Evolutionary conservation across 2,888 invertebrate genomes (phyloP).

Genomic region (Drosophila birchii): DNA sequence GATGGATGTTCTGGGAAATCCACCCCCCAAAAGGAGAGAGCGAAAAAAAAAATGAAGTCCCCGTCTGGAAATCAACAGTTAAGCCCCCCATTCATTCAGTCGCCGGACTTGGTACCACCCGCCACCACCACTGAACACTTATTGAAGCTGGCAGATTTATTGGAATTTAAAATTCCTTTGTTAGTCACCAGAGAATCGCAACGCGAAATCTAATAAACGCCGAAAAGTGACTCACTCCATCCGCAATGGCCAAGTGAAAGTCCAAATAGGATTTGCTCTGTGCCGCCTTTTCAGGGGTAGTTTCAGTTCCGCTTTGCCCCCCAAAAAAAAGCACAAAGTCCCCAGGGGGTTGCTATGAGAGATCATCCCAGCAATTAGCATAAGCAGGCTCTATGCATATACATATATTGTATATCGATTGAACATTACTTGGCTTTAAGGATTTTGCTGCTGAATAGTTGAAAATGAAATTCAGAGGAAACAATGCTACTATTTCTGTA

Average conservation of each 20-base stretch:
- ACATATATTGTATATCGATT: constrained; percentile 16
- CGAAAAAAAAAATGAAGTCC: constrained; percentile 24
- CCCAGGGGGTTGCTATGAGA: constrained; percentile 30
- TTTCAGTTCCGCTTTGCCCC: constrained; percentile 8
- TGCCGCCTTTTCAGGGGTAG: constrained; percentile 24
- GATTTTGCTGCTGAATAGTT: background rate
- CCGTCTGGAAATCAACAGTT: constrained; percentile 45
- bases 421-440: constrained; percentile 1
- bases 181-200: constrained; percentile 53
- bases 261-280: constrained; percentile 44
- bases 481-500: background rate
- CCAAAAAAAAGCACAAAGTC: constrained; percentile 11
- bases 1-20: constrained; percentile 29
- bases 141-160: constrained; percentile 76
- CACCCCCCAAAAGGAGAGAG: constrained; percentile 28
- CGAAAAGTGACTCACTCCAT: constrained; percentile 36
- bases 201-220: constrained; percentile 71
- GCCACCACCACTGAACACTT: constrained; percentile 52
- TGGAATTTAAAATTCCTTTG: constrained; percentile 76
- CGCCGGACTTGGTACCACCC: constrained; percentile 10
- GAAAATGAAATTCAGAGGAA: background rate
- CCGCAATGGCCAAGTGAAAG: constrained; percentile 15
- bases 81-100: constrained; percentile 43
- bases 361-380: constrained; percentile 71
- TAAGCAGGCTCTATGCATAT: constrained; percentile 40